A percentile compares a stretch with the other conserved stretches of the same genome.
phyloP scores from a whole-genome alignment of 2,888 invertebrate genomes.

The Dione juno region DNA sequence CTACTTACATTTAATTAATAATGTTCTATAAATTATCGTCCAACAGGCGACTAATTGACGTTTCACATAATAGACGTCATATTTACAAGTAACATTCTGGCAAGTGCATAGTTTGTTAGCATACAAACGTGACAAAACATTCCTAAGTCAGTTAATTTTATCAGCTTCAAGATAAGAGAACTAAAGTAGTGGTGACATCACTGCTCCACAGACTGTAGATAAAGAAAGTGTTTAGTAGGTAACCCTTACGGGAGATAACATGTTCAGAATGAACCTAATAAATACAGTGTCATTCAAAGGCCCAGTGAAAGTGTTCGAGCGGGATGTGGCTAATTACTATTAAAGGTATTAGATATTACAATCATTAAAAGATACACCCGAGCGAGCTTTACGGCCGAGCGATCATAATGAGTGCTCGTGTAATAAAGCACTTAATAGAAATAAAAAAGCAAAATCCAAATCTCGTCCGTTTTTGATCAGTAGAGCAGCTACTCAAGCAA shows the following conservation, averaged over 20 bases:
- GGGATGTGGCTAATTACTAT: constrained; percentile 37
- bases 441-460: constrained; percentile 33
- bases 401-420: constrained; percentile 21
- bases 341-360: constrained; percentile 19
- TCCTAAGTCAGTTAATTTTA: constrained; percentile 66
- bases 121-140: constrained; percentile 57
- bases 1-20: constrained; percentile 44
- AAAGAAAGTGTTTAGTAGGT: constrained; percentile 76
- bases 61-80: constrained; percentile 41
- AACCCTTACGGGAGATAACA: constrained; percentile 52
- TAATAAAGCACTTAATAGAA: constrained; percentile 17
- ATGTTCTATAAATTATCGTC: constrained; percentile 38
- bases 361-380: constrained; percentile 27
- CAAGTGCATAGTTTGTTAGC: constrained; percentile 39
- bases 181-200: constrained; percentile 78
- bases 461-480: constrained; percentile 57
- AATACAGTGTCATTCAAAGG: constrained; percentile 46
- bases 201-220: constrained; percentile 68
- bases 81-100: constrained; percentile 41
- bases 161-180: constrained; percentile 72
- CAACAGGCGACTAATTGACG: constrained; percentile 40
- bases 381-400: constrained; percentile 19
- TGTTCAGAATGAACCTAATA: constrained; percentile 58
- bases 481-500: constrained; percentile 65
- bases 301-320: constrained; percentile 35